Evolutionary conservation across 35 echinoderm and acorn worm species (phyloP).

Genomic region (Heliocidaris tuberculata): DNA sequence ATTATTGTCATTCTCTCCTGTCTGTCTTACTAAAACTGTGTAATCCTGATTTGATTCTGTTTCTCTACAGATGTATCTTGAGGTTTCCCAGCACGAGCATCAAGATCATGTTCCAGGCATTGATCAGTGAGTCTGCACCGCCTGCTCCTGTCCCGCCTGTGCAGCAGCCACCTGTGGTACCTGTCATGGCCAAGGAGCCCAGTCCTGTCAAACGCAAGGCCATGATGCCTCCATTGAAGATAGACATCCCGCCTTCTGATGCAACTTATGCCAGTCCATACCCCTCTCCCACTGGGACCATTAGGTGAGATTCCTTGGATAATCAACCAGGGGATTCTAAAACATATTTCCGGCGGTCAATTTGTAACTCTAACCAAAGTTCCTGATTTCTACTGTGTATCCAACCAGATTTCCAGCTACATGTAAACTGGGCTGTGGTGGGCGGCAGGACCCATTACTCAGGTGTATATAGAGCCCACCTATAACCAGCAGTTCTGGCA

Average conservation of each 20-base stretch:
- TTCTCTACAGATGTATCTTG: constrained; percentile 75
- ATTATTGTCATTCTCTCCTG: too few relatives aligned
- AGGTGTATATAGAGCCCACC: too few relatives aligned
- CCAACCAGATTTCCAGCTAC: too few relatives aligned
- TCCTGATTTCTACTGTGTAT: too few relatives aligned
- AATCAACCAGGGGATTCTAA: not conserved
- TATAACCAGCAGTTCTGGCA: too few relatives aligned
- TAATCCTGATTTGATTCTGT: not conserved
- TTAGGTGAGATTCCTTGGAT: constrained; percentile 66
- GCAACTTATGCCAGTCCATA: constrained; percentile 83
- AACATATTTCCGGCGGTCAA: too few relatives aligned
- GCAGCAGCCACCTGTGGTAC: constrained; percentile 25
- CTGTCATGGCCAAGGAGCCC: constrained; percentile 56
- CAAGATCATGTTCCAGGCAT: constrained; percentile 98
- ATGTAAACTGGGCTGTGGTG: too few relatives aligned
- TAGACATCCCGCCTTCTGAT: constrained; percentile 90
- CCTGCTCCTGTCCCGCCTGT: constrained; percentile 31
- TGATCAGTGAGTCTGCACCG: constrained; percentile 70
- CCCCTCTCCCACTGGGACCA: constrained; percentile 93
- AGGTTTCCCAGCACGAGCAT: constrained; percentile 98
- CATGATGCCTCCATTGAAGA: constrained; percentile 84
- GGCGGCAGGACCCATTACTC: too few relatives aligned
- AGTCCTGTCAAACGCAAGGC: constrained; percentile 62
- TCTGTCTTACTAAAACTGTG: not conserved
- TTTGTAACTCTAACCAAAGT: too few relatives aligned